Evolutionary conservation across 2,797 vertebrate genomes (phyloP), one percentile per base, ranked within the genome.

Genomic region (Telmatherina bonti): DNA sequence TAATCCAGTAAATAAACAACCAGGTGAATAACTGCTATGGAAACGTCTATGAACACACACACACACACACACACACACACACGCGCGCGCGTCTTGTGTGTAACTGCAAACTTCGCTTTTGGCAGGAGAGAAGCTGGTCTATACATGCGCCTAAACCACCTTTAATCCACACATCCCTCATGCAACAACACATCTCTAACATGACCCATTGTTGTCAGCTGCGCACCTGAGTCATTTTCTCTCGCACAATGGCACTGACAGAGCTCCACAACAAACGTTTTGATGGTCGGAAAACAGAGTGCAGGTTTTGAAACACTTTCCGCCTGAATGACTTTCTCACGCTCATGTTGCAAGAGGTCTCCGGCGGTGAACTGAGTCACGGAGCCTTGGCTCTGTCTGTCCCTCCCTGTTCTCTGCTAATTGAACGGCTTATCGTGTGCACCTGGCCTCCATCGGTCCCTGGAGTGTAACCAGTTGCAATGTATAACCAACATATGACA

Each of bases 321-420:
- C 81, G 94, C 95, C 92, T 95, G 91, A 95, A 85, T 92, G 93
- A 95, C 93, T 97, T 97, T 97, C 96, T 96, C 96, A 97, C 96
- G 96, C 95, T 97, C 95, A 74, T 91, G 88, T 96, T 96, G 95
- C 94, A 95, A 81, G 74, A 94, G 82, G 88, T 94, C 94, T 92
- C 72, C 84, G 66, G 81, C 85, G 89, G 89, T 92, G 93, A 84
- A 83, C 89, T 93, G 89, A 90, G 91, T 92, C 93, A 92, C 90
- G 68, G 91, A 92, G 94, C 93, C 88, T 35, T 67, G 82, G 79
- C 20, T 85, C 64, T 58, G 29, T 59, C 61, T 53, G 78, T 76
- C 89, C 84, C 88, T 75, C 84, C 90, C 84, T 75, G 36, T 74
- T 77, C 57, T 74, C 62, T 41, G 67, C 3, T 43, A 77, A 71